Evolutionary conservation across 2,797 vertebrate genomes (phyloP).

Genomic region (Thunnus albacares): DNA sequence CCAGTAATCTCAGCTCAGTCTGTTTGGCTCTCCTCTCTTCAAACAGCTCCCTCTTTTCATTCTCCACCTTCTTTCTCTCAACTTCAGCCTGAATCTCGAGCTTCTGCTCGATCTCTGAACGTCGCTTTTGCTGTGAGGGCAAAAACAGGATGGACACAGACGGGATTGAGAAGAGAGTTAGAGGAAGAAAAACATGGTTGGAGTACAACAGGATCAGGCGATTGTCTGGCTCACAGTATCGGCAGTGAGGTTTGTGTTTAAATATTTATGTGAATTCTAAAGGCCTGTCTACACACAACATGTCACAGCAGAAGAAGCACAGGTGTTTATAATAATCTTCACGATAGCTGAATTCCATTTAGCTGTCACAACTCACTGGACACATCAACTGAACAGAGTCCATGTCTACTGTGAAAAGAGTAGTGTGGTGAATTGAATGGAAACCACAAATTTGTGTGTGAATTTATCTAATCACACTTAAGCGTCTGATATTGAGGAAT

Average conservation of each 20-base stretch:
- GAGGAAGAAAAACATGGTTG: not conserved
- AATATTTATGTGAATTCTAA: not conserved
- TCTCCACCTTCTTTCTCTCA: slow-evolving; percentile 96
- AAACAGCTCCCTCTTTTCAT: slow-evolving; percentile 95
- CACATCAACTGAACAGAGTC: not conserved
- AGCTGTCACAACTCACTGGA: no score
- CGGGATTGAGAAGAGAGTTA: not conserved
- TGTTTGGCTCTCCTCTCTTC: slow-evolving; percentile 98
- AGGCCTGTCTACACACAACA: no score
- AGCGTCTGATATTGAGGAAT: no score
- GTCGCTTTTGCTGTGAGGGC: slow-evolving; percentile 91
- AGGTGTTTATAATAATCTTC: no score
- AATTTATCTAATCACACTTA: no score
- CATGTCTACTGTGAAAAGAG: no score
- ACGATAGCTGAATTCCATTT: no score
- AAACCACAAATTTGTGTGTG: no score
- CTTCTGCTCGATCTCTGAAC: slow-evolving; percentile 98
- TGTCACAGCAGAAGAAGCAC: no score
- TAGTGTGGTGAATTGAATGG: no score
- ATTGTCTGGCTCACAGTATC: not conserved
- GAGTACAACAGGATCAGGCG: not conserved
- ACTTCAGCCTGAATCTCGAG: slow-evolving; percentile 98
- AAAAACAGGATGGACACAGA: not conserved
- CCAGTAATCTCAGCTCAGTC: slow-evolving; percentile 95
- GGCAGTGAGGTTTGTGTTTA: not conserved